Base-by-base conservation (phyloP, 1,140 invertebrate genomes). In the Heliothis virescens region DNA sequence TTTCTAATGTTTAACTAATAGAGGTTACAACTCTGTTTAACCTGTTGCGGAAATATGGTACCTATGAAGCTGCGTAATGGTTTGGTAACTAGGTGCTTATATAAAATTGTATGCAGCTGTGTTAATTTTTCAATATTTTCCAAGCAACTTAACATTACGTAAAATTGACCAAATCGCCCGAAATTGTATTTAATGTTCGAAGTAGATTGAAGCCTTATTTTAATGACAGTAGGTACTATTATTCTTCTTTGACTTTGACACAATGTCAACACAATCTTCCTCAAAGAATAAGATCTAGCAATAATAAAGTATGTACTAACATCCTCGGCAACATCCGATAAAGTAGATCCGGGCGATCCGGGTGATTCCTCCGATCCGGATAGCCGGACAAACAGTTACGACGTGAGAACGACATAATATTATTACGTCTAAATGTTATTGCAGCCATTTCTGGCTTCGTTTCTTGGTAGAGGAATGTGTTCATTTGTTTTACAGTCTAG, bases 371-470 rank as follows among this genome's bases (percentile, higher is more conserved):
- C 72, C n/a, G 18, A 55, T 26, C 52, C 71, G 52, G 50, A 57
- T 26, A 72, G 53, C 71, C 34, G 72, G 55, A 74, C 57, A 74
- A 74, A 48, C 72, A 59, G 55, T 74, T 15, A 74, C 72, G 55
- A 74, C 62, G 72, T 74, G 57, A 7, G 41, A 74, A 74, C 72
- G 72, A 73, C 15, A 73, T 7, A 10, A 60, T 74, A n/a, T 60
- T 74, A 74, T 74, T 74, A 60, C 34, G 72, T 59, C 13, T 74
- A 26, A 74, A 74, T 74, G 72, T 74, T 74, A 74, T 74, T 74
- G 57, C 53, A 48, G 72, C 18, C 16, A 13, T 1, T 41, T 41
- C 34, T 15, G 52, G 21, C 9, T 41, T 34, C 41, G 67, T 53
- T 71, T 60, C 52, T 18, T 18, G 41, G 34, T 13, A 50, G 47